Conservation (phyloP, 1,140 invertebrate genomes). For the Lordiphosa collinella region DNA sequence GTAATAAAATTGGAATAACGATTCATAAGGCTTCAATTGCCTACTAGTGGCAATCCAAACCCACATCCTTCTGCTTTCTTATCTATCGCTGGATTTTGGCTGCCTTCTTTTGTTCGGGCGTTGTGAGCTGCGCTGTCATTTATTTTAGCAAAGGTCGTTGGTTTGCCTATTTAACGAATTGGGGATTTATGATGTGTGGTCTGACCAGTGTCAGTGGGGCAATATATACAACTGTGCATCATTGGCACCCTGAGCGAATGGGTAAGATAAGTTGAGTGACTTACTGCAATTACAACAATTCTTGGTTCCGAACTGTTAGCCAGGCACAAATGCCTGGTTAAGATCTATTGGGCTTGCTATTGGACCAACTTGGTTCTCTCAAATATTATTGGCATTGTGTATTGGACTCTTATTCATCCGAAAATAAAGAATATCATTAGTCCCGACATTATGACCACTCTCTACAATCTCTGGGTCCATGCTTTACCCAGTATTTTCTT, state of each 20-base stretch:
- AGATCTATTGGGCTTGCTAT: slow-evolving; percentile 42
- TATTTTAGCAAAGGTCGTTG: slow-evolving; percentile 17
- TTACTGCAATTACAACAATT: no score
- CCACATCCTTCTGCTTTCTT: slow-evolving; percentile 20
- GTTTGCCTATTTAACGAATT: slow-evolving; percentile 52
- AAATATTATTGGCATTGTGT: not conserved
- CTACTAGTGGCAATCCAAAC: slow-evolving; percentile 38
- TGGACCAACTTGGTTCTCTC: slow-evolving; percentile 26
- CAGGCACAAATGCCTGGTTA: not conserved
- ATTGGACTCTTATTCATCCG: slow-evolving; percentile 32
- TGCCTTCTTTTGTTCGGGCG: slow-evolving; percentile 22
- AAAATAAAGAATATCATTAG: not conserved
- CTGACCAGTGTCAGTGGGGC: slow-evolving; percentile 24
- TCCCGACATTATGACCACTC: not conserved
- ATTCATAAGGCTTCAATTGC: not conserved
- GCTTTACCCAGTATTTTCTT: slow-evolving; percentile 85
- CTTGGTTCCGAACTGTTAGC: no score
- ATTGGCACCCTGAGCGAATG: slow-evolving; percentile 2
- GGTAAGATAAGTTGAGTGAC: no score
- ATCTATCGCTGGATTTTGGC: slow-evolving; percentile 44
- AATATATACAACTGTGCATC: slow-evolving; percentile 21
- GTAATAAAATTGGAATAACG: no score
- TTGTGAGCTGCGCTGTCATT: not conserved
- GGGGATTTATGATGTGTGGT: slow-evolving; percentile 42
- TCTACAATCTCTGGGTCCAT: slow-evolving; percentile 84